phyloP scores from a whole-genome alignment of 2,888 invertebrate genomes.

The Lacanobia wlatinum region DNA sequence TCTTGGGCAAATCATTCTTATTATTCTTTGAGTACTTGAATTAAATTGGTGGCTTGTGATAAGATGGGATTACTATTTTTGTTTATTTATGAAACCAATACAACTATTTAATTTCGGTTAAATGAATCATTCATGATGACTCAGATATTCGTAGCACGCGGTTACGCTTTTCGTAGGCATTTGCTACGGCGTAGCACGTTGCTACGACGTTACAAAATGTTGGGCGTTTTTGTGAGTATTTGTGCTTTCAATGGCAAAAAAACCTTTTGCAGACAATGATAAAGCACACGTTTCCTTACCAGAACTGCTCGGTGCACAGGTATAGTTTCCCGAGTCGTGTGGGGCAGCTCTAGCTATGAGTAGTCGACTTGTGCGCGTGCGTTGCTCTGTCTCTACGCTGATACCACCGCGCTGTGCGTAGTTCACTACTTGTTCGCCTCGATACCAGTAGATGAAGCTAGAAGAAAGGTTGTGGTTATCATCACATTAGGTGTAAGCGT shows the following conservation, averaged over 20 bases:
- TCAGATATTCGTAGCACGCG: not conserved
- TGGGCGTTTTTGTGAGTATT: not conserved
- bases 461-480: slow-evolving; percentile 1
- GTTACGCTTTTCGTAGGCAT: slow-evolving; percentile 34
- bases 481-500: not conserved
- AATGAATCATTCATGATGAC: not conserved
- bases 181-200: slow-evolving; percentile 43
- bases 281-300: slow-evolving; percentile 77
- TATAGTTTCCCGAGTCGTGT: slow-evolving; percentile 97
- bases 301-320: slow-evolving; percentile 96
- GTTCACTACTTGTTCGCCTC: slow-evolving; percentile 95
- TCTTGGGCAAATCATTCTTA: not conserved
- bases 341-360: slow-evolving; percentile 96
- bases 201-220: slow-evolving; percentile 13
- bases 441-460: slow-evolving; percentile 96
- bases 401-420: slow-evolving; percentile 96
- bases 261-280: too few species aligned
- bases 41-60: not conserved
- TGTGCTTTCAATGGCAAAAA: too few species aligned
- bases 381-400: slow-evolving; percentile 96
- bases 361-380: slow-evolving; percentile 95
- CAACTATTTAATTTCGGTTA: not conserved
- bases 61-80: not conserved
- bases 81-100: not conserved
- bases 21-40: slow-evolving; percentile 12